Percentiles rank a stretch among this genome's conserved stretches.
phyloP scores from a whole-genome alignment of 2,888 invertebrate genomes.

The Drosophila melanocephala region DNA sequence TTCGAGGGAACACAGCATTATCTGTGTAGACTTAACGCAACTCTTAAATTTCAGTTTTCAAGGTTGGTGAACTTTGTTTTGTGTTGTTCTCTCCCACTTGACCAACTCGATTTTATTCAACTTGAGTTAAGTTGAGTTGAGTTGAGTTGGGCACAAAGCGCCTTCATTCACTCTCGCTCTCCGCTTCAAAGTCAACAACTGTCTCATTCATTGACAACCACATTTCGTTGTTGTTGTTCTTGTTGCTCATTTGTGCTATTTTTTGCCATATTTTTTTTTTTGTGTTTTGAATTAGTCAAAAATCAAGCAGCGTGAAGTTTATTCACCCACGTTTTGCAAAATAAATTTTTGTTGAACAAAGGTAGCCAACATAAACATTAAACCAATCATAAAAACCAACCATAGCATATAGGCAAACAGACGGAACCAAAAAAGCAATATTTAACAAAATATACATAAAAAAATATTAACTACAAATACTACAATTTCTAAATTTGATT shows the following conservation, averaged over 20 bases:
- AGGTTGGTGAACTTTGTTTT: conserved; percentile 41
- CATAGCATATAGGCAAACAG: conserved; percentile 56
- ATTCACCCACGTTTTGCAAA: conserved; percentile 72
- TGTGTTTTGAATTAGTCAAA: conserved; percentile 31
- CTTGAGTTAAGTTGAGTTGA: conserved; percentile 15
- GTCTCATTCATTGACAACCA: conserved; percentile 74
- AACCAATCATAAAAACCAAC: conserved; percentile 12
- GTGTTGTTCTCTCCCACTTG: conserved; percentile 18
- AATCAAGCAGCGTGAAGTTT: conserved; percentile 65
- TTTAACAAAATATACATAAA: conserved; percentile 21
- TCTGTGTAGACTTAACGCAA: conserved; percentile 13
- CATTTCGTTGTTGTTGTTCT: conserved; percentile 34
- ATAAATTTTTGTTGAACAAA: conserved; percentile 33
- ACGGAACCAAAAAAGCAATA: conserved; percentile 23
- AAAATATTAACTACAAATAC: conserved; percentile 1
- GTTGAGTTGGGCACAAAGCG: conserved; percentile 30
- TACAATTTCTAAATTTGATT: conserved; percentile 10
- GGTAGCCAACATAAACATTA: conserved; percentile 45
- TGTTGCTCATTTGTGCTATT: conserved; percentile 23
- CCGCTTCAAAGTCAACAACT: conserved; percentile 70
- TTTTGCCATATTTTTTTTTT: conserved; percentile 22
- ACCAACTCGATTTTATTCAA: conserved; percentile 37
- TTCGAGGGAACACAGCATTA: neutral
- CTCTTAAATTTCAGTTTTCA: conserved; percentile 35
- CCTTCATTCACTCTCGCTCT: conserved; percentile 63